Conservation (phyloP, 2,888 invertebrate genomes). For the Pyrocoelia pectoralis region DNA sequence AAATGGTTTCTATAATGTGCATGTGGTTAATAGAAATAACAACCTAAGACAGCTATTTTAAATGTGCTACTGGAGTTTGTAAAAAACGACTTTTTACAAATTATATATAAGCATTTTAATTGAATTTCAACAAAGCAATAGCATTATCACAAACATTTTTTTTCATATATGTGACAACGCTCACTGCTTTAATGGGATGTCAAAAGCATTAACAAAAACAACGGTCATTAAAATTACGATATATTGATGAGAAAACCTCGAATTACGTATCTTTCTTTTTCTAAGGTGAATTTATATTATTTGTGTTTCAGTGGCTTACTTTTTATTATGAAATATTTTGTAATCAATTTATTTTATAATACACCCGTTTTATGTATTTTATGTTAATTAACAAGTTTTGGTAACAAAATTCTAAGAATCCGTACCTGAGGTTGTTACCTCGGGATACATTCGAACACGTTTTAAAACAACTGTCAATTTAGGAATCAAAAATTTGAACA, state of each 20-base stretch:
- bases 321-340: slow-evolving; percentile 52
- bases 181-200: slow-evolving; percentile 50
- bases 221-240: slow-evolving; percentile 49
- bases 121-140: slow-evolving; percentile 1
- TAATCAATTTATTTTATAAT: slow-evolving; percentile 51
- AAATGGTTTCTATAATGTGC: too few species aligned
- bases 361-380: slow-evolving; percentile 50
- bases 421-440: slow-evolving; percentile 19
- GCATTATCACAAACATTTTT: too few species aligned
- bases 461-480: slow-evolving; percentile 17
- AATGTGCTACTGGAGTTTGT: too few species aligned
- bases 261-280: slow-evolving; percentile 33
- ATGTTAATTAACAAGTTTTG: slow-evolving; percentile 50
- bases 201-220: slow-evolving; percentile 46
- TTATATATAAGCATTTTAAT: neutral
- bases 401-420: slow-evolving; percentile 30
- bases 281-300: slow-evolving; percentile 38
- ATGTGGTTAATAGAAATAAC: too few species aligned
- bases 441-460: slow-evolving; percentile 15
- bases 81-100: neutral
- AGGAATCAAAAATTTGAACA: slow-evolving; percentile 31
- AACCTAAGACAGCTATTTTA: too few species aligned
- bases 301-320: slow-evolving; percentile 45
- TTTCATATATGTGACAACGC: slow-evolving; percentile 45
- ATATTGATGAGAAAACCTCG: slow-evolving; percentile 49